Evolutionary conservation across 2,797 vertebrate genomes (phyloP), one percentile per base, ranked within the genome.

Genomic region (Chelon labrosus): DNA sequence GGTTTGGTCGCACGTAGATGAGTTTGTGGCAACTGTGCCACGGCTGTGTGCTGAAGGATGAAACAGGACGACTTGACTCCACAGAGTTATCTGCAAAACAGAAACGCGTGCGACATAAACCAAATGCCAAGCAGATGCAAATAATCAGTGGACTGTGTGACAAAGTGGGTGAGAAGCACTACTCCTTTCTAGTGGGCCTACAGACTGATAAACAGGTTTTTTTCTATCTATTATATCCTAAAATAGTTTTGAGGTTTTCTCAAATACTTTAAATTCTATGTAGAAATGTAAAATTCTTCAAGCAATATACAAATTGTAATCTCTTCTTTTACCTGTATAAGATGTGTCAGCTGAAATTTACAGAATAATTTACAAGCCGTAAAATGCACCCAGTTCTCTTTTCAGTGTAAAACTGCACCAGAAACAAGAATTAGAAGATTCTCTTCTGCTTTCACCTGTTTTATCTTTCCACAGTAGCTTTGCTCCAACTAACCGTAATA

Each of bases 21-120:
- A 99, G 97, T 78, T 98, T 99, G 94, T 99, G 98, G 93, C 98
- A 99, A 74, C 96, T 99, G 93, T 99, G 96, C 98, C 98, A 99
- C 1, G 95, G 94, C 82, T 97, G 97, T 61, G 92, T 86, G 90
- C 92, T 93, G 84, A 97, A 97, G 69, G 95, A 96, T 51, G 94
- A 94, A 83, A 88, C 85, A 9, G 96, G 92, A 66, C 96, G 96
- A 75, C 87, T 89, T 51, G 95, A 79, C 88, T 99, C 97, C 86
- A 91, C 88, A 46, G 94, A 80, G 89, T 93, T 96, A 85, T 99
- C 98, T 99, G 90, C 69, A 68, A 39, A 83, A 75, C 55, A 61
- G 84, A 88, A 90, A 19, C 89, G 9, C 1, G 10, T 4, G 78
- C 70, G 62, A 67, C 66, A 75, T 37, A 12, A n/a, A 44, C 7